Percentiles rank a stretch among this genome's conserved stretches.
phyloP scores from a whole-genome alignment of 2,888 invertebrate genomes.

The Callyntrura guangdongensis region DNA sequence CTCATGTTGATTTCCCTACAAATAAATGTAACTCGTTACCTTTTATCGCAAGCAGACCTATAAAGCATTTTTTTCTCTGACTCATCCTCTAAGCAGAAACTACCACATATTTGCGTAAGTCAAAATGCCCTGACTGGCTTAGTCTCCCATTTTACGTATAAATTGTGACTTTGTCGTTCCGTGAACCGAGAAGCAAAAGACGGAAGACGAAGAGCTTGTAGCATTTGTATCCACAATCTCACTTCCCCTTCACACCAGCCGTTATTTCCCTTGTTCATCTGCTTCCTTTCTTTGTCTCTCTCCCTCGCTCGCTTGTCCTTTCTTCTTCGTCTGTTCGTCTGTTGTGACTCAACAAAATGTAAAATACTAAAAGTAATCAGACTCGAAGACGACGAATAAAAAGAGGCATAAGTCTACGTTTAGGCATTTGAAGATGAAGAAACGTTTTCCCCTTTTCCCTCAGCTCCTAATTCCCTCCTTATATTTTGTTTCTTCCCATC shows the following conservation, averaged over 20 bases:
- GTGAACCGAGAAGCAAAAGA: background rate
- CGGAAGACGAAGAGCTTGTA: constrained; percentile 15
- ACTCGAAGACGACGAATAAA: constrained; percentile 41
- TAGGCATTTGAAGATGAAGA: constrained; percentile 51
- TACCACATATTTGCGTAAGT: constrained; percentile 39
- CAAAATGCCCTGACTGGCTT: constrained; percentile 7
- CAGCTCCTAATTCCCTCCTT: constrained; percentile 13
- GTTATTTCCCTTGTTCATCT: constrained; percentile 23
- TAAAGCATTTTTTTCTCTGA: constrained; percentile 33
- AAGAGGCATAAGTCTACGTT: constrained; percentile 2
- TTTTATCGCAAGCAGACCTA: background rate
- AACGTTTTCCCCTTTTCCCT: constrained; percentile 30
- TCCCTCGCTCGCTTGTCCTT: too few relatives aligned
- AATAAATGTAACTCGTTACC: constrained; percentile 16
- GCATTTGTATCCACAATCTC: constrained; percentile 58
- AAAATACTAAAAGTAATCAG: constrained; percentile 57
- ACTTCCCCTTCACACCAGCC: constrained; percentile 50
- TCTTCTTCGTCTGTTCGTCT: too few relatives aligned
- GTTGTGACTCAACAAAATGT: constrained; percentile 32
- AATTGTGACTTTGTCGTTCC: constrained; percentile 55
- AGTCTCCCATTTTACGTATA: constrained; percentile 40
- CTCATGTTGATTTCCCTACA: constrained; percentile 44
- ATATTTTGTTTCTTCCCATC: constrained; percentile 30
- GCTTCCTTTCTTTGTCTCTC: constrained; percentile 30
- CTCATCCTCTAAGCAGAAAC: constrained; percentile 10